phyloP scores from a whole-genome alignment of 2,888 invertebrate species.

The Caenorhabditis drosophilae region DNA sequence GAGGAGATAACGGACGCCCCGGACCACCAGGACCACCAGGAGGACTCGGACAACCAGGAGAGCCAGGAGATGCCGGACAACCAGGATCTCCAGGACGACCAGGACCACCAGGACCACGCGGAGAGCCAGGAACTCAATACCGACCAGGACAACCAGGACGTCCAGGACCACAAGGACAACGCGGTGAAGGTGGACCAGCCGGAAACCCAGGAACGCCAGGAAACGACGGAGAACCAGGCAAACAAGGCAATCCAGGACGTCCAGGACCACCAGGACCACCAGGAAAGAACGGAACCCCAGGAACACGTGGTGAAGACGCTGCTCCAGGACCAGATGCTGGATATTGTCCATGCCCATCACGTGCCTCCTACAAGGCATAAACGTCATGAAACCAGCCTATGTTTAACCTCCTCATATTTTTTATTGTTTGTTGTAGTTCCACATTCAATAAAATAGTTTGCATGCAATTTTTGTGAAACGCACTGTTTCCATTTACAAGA shows the following conservation, averaged over 20 bases:
- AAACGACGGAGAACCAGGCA: constrained; percentile 48
- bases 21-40: constrained; percentile 45
- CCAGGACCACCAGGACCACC: constrained; percentile 49
- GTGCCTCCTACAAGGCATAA: constrained; percentile 8
- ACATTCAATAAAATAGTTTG: not conserved
- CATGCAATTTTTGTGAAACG: not conserved
- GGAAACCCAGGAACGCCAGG: constrained; percentile 48
- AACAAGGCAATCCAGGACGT: constrained; percentile 46
- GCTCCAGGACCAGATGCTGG: constrained; percentile 52
- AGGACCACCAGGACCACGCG: constrained; percentile 44
- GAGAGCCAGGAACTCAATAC: constrained; percentile 43
- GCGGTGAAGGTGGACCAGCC: constrained; percentile 51
- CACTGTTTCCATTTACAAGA: no score
- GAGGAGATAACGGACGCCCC: constrained; percentile 37
- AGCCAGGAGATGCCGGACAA: constrained; percentile 34
- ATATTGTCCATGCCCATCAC: constrained; percentile 41
- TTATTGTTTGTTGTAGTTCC: not conserved
- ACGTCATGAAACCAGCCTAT: no score
- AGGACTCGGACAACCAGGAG: constrained; percentile 33
- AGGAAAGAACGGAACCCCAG: constrained; percentile 49
- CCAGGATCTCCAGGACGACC: constrained; percentile 43
- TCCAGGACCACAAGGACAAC: constrained; percentile 51
- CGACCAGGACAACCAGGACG: constrained; percentile 46
- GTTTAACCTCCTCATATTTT: no score
- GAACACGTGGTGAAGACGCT: constrained; percentile 46